Evolutionary conservation across 2,113 vertebrate genomes (phyloP).

Genomic region (Anoura caudifer): DNA sequence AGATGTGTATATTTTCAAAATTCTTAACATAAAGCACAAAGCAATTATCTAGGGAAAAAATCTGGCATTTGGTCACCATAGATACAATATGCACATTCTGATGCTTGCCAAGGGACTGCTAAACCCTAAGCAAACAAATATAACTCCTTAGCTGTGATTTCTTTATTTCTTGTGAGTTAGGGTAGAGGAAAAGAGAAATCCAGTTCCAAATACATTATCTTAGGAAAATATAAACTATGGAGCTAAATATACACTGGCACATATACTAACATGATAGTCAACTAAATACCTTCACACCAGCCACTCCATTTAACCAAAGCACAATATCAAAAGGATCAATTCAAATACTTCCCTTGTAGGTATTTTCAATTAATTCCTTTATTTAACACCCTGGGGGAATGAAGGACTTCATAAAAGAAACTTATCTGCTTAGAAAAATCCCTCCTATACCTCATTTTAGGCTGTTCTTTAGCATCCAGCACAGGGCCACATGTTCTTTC

Average conservation of each 20-base stretch:
- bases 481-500: not conserved
- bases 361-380: not conserved
- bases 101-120: not conserved
- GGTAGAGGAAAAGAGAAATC: not conserved
- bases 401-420: not conserved
- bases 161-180: not conserved
- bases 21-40: slow-evolving; percentile 21
- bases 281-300: not conserved
- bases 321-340: not conserved
- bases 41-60: not conserved
- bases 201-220: not conserved
- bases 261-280: not conserved
- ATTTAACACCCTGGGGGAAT: not conserved
- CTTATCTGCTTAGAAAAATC: not conserved
- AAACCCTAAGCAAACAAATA: not conserved
- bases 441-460: not conserved
- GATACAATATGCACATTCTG: not conserved
- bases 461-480: not conserved
- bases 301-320: not conserved
- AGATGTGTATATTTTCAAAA: not conserved
- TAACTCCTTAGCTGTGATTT: not conserved
- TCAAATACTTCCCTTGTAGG: not conserved
- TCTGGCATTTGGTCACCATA: not conserved
- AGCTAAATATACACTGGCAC: not conserved
- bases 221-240: not conserved